Evolutionary conservation across 1,140 invertebrate species (phyloP).

Genomic region (Panagrolaimus sp.): DNA sequence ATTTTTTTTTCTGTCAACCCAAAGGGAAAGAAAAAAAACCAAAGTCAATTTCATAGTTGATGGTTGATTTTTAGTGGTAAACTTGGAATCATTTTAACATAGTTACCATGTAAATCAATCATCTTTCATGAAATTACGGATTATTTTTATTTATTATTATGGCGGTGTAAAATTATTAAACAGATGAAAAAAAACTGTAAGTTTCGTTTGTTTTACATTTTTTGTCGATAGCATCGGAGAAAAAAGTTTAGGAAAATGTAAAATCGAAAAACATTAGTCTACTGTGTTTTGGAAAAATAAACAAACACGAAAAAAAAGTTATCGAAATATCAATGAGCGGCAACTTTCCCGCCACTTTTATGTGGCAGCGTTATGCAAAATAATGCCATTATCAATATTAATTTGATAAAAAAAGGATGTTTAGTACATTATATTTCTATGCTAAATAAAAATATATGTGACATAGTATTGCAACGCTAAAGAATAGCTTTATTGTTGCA

Average conservation of each 20-base stretch:
- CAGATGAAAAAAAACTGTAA: not conserved
- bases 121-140: not conserved
- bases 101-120: slow-evolving; percentile 33
- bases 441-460: no score
- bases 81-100: not conserved
- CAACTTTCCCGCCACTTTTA: no score
- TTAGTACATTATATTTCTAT: no score
- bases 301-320: no score
- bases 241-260: not conserved
- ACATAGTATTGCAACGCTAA: no score
- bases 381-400: no score
- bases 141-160: not conserved
- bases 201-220: not conserved
- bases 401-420: no score
- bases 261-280: not conserved
- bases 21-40: not conserved
- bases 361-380: no score
- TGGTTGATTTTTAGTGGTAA: slow-evolving; percentile 15
- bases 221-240: not conserved
- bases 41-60: slow-evolving; percentile 17
- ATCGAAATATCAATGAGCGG: no score
- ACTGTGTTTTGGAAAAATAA: not conserved
- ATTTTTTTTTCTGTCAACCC: no score
- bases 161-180: not conserved
- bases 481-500: no score